Base-by-base conservation (phyloP, 2,113 vertebrate species). In the Menidia beryllina region DNA sequence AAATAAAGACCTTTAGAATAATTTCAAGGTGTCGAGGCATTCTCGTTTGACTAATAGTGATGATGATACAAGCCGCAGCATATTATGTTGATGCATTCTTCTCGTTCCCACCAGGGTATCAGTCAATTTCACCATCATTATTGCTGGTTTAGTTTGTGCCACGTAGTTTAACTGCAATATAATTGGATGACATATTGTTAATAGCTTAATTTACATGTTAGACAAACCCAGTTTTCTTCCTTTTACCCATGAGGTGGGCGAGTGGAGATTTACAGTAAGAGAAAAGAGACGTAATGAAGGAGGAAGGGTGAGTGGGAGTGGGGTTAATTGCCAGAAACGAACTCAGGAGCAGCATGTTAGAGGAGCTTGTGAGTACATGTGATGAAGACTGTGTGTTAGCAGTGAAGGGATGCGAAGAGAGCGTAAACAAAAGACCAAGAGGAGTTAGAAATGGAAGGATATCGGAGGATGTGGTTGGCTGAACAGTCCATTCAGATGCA, bases 321-420 rank as follows among this genome's bases (percentile, higher is more conserved):
- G 55, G 79, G 72, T 76, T 85, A 69, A 79, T 70, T 79, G 59
- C 27, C 2, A 58, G 36, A 43, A 61, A 48, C 38, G 47, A 69
- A 27, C 41, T 51, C 1, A 0, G 26, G 34, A 36, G 64, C 49
- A 51, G 34, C 45, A 45, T 19, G 26, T n/a, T 17, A 34, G 30
- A 39, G 21, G 70, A 54, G 47, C 47, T 6, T 12, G 17, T 52
- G 21, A 39, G 62, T 47, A 38, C 17, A 19, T 50, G 55, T 3
- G 54, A 54, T 48, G 14, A 70, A 80, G 63, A 36, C 54, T 45
- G 2, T 73, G 75, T 72, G 72, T 78, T 60, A 86, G 67, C 39
- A 5, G 41, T 43, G 48, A 23, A 54, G 45, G 51, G 54, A 54
- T 55, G 45, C 14, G 13, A 47, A 8, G 48, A 68, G 55, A 25